Conservation (phyloP, 2,797 vertebrate genomes). For the Huso huso region DNA sequence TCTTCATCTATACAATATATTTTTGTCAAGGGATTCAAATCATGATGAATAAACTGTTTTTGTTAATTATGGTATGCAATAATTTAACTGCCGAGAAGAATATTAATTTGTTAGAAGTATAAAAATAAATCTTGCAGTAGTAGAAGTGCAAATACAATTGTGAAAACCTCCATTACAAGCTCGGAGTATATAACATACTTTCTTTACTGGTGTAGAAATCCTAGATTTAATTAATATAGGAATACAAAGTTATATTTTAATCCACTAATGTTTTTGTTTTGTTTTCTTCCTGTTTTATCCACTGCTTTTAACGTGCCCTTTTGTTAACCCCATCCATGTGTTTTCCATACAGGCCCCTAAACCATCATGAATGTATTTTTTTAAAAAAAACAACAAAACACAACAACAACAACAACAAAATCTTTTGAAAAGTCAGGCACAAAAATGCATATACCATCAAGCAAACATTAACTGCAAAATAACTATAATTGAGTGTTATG, state of each 20-base stretch:
- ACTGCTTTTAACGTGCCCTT: slow-evolving; percentile 3
- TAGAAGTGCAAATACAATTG: too few relatives aligned
- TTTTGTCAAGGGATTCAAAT: too few relatives aligned
- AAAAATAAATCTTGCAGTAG: too few relatives aligned
- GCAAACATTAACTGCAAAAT: slow-evolving; percentile 6
- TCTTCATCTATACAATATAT: too few relatives aligned
- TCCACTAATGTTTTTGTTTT: not conserved
- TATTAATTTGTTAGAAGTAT: too few relatives aligned
- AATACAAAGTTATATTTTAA: slow-evolving; percentile 2
- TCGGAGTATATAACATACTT: not conserved
- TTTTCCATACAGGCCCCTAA: not conserved
- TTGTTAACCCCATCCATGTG: slow-evolving; percentile 3
- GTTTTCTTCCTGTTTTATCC: not conserved
- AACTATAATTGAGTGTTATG: slow-evolving; percentile 5
- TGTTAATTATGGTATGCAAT: too few relatives aligned
- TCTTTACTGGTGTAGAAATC: not conserved
- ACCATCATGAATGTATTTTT: slow-evolving; percentile 2
- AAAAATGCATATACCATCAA: not conserved
- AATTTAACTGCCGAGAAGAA: too few relatives aligned
- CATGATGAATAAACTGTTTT: too few relatives aligned
- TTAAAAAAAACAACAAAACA: not conserved
- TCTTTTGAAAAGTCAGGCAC: not conserved
- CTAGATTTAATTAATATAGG: not conserved
- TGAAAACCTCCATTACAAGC: not conserved
- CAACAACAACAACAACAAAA: not conserved